Evolutionary conservation across 2,113 vertebrate genomes (phyloP).

Genomic region (Austrofundulus limnaeus): DNA sequence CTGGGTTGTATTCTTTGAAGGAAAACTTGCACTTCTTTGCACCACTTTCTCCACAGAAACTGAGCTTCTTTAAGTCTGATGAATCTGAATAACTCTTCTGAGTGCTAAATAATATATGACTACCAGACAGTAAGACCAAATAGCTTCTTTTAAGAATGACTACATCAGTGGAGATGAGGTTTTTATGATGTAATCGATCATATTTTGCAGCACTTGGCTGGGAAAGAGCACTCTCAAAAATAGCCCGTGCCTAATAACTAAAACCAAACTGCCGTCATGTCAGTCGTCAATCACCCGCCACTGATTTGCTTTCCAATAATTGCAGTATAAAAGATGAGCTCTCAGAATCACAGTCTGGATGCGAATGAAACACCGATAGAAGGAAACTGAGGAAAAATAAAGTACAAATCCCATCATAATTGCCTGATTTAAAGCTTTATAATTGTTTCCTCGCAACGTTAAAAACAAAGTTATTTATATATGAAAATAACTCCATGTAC

Average conservation of each 20-base stretch:
- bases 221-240: conserved; percentile 30
- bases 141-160: conserved; percentile 48
- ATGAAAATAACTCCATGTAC: conserved; percentile 8
- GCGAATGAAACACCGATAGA: conserved; percentile 42
- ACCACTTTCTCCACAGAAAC: conserved; percentile 22
- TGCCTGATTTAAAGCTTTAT: conserved; percentile 21
- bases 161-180: conserved; percentile 29
- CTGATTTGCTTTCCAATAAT: conserved; percentile 43
- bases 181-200: conserved; percentile 59
- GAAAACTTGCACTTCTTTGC: conserved; percentile 12
- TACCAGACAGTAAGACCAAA: conserved; percentile 45
- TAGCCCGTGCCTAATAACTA: conserved; percentile 44
- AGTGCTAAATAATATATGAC: conserved; percentile 30
- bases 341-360: conserved; percentile 43
- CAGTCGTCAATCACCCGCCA: conserved; percentile 57
- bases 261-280: conserved; percentile 61
- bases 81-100: conserved; percentile 45
- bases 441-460: neutral
- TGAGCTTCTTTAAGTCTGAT: conserved; percentile 1
- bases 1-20: conserved; percentile 28
- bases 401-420: conserved; percentile 40
- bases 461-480: conserved; percentile 34
- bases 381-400: conserved; percentile 22
- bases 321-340: conserved; percentile 37
- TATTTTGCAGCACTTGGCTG: conserved; percentile 47